A percentile compares a stretch with the other conserved stretches of the same genome.
Evolutionary conservation across 2,113 vertebrate genomes (phyloP).

Genomic region (Coptodon rendalli): DNA sequence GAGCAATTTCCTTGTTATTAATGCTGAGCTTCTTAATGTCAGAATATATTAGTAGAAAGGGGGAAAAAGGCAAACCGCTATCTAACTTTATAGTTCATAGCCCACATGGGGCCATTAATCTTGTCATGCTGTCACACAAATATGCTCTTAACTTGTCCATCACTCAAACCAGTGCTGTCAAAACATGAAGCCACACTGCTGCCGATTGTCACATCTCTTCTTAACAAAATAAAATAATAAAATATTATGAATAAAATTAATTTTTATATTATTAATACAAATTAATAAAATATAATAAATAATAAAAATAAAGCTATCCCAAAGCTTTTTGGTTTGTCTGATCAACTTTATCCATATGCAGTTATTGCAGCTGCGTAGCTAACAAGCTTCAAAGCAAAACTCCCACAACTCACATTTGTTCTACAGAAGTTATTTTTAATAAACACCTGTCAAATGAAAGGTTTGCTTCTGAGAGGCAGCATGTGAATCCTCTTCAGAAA

Average conservation of each 20-base stretch:
- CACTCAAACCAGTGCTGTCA: not conserved
- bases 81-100: not conserved
- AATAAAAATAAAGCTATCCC: not conserved
- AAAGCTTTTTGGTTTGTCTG: not conserved
- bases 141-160: not conserved
- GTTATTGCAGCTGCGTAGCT: not conserved
- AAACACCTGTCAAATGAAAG: slow-evolving; percentile 37
- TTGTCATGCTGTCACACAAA: accelerated
- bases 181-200: not conserved
- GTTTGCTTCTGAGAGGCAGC: slow-evolving; percentile 4
- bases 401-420: not conserved
- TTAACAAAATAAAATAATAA: not conserved
- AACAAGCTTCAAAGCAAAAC: not conserved
- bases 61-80: not conserved
- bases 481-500: not conserved
- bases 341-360: not conserved
- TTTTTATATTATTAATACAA: accelerated
- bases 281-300: accelerated
- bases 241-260: not conserved
- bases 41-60: not conserved
- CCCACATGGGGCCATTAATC: not conserved
- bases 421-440: slow-evolving; percentile 59
- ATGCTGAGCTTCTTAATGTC: not conserved
- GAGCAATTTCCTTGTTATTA: not conserved
- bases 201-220: not conserved